Conservation (phyloP, 2,113 vertebrate genomes). For the Ptilonorhynchus violaceus region DNA sequence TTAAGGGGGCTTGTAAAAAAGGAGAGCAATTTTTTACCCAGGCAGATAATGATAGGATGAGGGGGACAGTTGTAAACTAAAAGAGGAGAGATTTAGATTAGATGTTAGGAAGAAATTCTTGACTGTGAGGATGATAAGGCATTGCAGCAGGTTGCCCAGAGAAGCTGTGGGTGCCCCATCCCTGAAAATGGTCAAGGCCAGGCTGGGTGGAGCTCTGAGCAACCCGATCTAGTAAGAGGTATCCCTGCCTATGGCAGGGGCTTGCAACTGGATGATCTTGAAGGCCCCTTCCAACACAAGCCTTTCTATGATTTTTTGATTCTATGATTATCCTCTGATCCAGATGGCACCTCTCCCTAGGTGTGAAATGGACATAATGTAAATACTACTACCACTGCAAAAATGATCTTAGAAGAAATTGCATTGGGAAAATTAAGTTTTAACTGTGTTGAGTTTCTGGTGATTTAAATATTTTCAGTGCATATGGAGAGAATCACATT, state of each 20-base stretch:
- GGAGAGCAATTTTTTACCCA: neutral
- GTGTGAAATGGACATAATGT: neutral
- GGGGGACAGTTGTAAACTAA: neutral
- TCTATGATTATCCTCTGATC: neutral
- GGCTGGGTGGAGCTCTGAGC: neutral
- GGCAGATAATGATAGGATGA: neutral
- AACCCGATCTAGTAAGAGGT: neutral
- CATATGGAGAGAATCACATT: neutral
- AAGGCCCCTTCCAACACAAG: too few species aligned
- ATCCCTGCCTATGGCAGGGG: neutral
- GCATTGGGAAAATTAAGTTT: neutral
- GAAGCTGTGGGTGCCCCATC: neutral
- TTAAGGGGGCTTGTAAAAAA: neutral
- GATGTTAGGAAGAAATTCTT: neutral
- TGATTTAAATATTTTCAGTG: neutral
- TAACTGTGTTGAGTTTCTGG: neutral
- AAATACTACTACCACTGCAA: neutral
- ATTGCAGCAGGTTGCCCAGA: neutral
- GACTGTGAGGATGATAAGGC: neutral
- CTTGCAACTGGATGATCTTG: accelerated
- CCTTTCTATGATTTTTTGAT: neutral
- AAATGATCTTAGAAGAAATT: neutral
- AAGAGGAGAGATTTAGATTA: neutral
- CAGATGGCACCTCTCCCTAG: neutral
- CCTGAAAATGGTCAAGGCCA: neutral